Base-by-base conservation (phyloP, 2,888 invertebrate species). In the Odontothrips loti region DNA sequence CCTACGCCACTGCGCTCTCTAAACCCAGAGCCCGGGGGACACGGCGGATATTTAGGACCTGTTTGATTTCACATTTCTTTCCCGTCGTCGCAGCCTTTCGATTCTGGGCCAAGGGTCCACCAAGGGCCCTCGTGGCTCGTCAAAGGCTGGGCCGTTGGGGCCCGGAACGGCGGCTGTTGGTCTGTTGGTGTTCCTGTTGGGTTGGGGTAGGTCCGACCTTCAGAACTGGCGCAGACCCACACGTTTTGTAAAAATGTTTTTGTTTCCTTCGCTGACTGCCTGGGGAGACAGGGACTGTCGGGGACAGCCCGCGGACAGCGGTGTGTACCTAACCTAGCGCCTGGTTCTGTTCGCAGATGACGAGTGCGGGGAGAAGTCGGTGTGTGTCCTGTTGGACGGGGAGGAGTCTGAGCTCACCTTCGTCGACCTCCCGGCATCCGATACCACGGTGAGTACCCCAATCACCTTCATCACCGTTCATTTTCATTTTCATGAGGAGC, bases 361-460 rank as follows among this genome's bases (percentile, higher is more conserved):
- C 86, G 96, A 96, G 85, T 95, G 94, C 75, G 95, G 95, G 0
- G 96, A 96, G 87, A 93, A 95, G 86, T 93, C 95, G 0, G 95
- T 96, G 63, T 95, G 95, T 83, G 95, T 96, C 84, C 89, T 96
- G 85, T 88, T 96, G 83, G 96, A 95, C 82, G 95, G 95, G 4
- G 95, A 96, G 86, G 96, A 96, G 87, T 95, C 96, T 0, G 96
- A 96, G 88, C 90, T 96, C 87, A 92, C 93, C 82, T 96, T 96
- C 88, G 92, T 96, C 86, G 96, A 96, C 87, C 93, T 95, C 84
- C 93, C 95, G 0, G 92, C 93, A n/a, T 91, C 93, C 80, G 93
- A 95, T 86, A 91, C 94, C 88, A 94, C 95, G 89, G 96, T 96
- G 88, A 93, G 94, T 91, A 23, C 15, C 20, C 11, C 11, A 51